Conservation (phyloP, 2,888 invertebrate species). For the Andrena haemorrhoa region DNA sequence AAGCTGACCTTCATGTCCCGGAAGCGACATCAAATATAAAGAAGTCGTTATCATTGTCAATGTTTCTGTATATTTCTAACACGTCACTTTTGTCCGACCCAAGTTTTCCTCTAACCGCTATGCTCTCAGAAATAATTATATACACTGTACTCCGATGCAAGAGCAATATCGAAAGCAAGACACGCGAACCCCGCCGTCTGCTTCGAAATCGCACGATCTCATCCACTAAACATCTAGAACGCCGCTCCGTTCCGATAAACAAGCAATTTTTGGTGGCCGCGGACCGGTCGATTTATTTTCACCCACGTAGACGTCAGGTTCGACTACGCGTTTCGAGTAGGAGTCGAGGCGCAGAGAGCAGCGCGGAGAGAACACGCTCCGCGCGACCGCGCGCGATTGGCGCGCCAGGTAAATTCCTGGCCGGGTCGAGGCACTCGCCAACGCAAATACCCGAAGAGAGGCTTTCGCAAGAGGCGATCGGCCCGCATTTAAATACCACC, state of each 20-base stretch:
- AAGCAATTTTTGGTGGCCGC: neutral
- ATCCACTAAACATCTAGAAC: neutral
- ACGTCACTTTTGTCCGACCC: too few species aligned
- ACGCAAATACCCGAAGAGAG: slow-evolving; percentile 75
- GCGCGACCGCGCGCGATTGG: slow-evolving; percentile 23
- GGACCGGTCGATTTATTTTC: slow-evolving; percentile 46
- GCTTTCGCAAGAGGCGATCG: slow-evolving; percentile 74
- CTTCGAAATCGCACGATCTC: neutral
- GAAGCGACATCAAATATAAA: too few species aligned
- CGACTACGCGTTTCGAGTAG: slow-evolving; percentile 33
- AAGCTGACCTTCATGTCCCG: too few species aligned
- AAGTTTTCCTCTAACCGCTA: too few species aligned
- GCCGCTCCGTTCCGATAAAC: neutral
- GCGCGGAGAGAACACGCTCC: neutral
- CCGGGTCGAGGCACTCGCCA: slow-evolving; percentile 74
- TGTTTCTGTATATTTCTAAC: too few species aligned
- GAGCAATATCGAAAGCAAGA: neutral
- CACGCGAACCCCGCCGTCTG: neutral
- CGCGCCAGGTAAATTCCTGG: slow-evolving; percentile 66
- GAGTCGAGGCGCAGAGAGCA: slow-evolving; percentile 1
- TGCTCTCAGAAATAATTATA: too few species aligned
- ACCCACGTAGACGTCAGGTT: slow-evolving; percentile 49
- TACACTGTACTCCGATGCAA: too few species aligned
- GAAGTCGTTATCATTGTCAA: too few species aligned
- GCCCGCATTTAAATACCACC: slow-evolving; percentile 70